Base-by-base conservation (phyloP, 2,113 vertebrate genomes). In the Prochilodus magdalenae region DNA sequence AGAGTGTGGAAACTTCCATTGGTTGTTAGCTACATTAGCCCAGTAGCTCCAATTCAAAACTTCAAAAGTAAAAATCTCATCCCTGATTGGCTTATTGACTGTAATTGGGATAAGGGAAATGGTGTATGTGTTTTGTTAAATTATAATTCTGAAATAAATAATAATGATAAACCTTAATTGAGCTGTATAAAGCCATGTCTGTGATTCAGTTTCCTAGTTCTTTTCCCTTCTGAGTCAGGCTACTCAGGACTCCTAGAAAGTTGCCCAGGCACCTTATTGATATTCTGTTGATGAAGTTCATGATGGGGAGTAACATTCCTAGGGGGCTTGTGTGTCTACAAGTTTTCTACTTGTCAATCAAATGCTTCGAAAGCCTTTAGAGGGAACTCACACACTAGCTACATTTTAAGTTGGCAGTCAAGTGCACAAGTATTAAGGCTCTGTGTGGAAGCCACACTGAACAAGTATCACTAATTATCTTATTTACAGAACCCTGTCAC, bases 341-440 rank as follows among this genome's bases (percentile, higher is more conserved):
- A 73, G 79, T 81, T 77, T 81, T 81, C 69, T 40, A 66, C 73
- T 73, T 81, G 80, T 85, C 79, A 82, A 82, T 82, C 80, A 78
- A 74, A 36, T 59, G 60, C 72, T 73, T 60, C 44, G 73, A 60
- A 82, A 36, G 73, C 59, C 63, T 69, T 26, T 47, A 33, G 49
- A 73, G 69, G 40, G 70, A 81, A 60, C 40, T 47, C 74, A 81
- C 74, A 81, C 60, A 84, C 78, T 77, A 81, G 75, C 67, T 72
- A 66, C 72, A 63, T 33, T 60, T 53, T 66, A 63, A 73, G 69
- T 40, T 81, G 83, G 55, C 71, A 73, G 59, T 81, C 79, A 85
- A 69, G 62, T 26, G 29, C 8, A 59, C 36, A 57, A 69, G 49
- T 27, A 78, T 53, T 22, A 36, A n/a, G 10, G 20, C 20, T 69